Conservation (phyloP, 2,888 invertebrate species). For the Idaea aversata region DNA sequence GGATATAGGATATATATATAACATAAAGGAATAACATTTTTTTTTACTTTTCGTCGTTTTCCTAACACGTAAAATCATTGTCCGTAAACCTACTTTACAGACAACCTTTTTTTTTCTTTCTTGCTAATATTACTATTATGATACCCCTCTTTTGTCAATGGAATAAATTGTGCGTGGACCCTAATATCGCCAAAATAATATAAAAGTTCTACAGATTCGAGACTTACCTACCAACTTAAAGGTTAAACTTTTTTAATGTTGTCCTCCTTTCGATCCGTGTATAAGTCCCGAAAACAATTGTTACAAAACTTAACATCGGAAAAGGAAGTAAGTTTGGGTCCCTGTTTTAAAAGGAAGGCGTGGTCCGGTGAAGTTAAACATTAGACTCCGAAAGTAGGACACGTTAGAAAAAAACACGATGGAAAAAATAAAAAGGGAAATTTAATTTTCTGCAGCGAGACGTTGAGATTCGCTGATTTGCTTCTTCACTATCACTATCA, state of each 20-base stretch:
- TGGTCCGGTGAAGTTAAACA: neutral
- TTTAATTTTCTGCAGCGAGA: neutral
- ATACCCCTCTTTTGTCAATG: no score
- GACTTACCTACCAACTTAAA: neutral
- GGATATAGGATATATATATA: no score
- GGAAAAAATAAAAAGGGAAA: neutral
- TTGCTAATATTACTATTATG: no score
- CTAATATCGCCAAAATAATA: neutral
- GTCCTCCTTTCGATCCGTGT: neutral
- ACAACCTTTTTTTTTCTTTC: no score
- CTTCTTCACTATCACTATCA: no score
- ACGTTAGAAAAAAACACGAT: neutral
- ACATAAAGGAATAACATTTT: no score
- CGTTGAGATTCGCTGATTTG: no score
- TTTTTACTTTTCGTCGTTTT: no score
- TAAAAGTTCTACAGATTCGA: neutral
- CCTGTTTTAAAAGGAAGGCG: neutral
- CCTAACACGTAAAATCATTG: no score
- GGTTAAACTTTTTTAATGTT: constrained; percentile 1
- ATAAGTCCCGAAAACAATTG: neutral
- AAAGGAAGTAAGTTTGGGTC: neutral
- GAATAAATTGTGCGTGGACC: neutral
- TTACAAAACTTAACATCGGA: neutral
- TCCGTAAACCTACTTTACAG: no score
- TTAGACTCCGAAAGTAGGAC: neutral